A percentile compares a stretch with the other conserved stretches of the same genome.
phyloP scores from a whole-genome alignment of 2,797 vertebrate genomes.

The Syndactyla subalaris region DNA sequence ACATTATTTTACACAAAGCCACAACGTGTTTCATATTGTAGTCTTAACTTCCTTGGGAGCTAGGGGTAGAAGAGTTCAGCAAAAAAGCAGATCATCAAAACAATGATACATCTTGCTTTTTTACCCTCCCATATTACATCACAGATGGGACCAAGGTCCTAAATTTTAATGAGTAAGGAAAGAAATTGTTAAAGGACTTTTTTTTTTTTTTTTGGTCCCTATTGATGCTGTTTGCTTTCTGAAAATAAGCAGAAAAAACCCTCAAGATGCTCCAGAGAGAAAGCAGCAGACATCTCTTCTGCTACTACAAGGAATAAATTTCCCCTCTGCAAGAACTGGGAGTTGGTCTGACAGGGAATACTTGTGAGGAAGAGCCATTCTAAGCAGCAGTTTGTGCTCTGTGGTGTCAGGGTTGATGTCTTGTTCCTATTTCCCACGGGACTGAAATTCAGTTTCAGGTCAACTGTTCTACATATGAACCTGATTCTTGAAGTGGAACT shows the following conservation, averaged over 20 bases:
- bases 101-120: not conserved
- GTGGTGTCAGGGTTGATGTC: not conserved
- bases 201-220: too few relatives aligned
- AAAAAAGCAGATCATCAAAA: not conserved
- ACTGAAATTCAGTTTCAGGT: not conserved
- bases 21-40: not conserved
- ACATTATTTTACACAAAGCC: not conserved
- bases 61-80: not conserved
- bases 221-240: not conserved
- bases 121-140: not conserved
- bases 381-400: not conserved
- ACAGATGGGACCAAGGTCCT: not conserved
- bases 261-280: not conserved
- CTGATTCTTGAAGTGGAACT: not conserved
- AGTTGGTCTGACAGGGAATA: not conserved
- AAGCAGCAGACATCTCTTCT: not conserved
- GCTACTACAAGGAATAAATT: not conserved
- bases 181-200: not conserved
- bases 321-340: not conserved
- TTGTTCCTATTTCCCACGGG: accelerated
- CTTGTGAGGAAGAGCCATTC: not conserved
- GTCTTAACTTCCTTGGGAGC: not conserved
- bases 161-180: not conserved
- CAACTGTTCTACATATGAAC: accelerated
- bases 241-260: not conserved